These are phyloP conservation scores for Sebastolobus alascanus DNA, from an alignment of 2,797 vertebrate species.

Conservation along the genomic window DNA sequence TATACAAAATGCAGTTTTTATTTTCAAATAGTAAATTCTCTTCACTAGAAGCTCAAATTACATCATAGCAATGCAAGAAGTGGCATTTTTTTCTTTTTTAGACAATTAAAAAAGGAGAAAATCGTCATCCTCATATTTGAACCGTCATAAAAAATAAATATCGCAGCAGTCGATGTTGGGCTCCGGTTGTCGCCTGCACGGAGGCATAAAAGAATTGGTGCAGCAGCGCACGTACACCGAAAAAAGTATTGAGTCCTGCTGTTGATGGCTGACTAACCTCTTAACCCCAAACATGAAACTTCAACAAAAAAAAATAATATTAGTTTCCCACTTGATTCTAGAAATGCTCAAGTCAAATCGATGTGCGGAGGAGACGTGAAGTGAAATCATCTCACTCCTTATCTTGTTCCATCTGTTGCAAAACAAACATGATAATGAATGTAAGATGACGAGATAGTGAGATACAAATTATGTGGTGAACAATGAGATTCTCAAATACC, in stretches of 20 bases:
- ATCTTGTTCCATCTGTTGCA: background rate
- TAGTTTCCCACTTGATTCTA: background rate
- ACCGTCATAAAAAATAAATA: too few relatives aligned
- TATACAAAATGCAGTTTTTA: too few relatives aligned
- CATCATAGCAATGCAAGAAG: too few relatives aligned
- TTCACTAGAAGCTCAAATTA: too few relatives aligned
- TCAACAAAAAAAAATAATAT: background rate
- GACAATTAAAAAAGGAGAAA: too few relatives aligned
- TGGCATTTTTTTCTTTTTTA: too few relatives aligned
- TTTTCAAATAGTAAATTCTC: too few relatives aligned
- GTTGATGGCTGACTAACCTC: conserved; percentile 6
- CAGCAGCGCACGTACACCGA: background rate
- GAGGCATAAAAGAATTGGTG: background rate
- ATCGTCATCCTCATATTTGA: too few relatives aligned
- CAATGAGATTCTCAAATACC: background rate
- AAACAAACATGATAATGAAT: conserved; percentile 24
- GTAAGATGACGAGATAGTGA: conserved; percentile 21
- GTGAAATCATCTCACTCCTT: background rate
- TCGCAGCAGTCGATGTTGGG: too few relatives aligned
- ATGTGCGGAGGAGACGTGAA: background rate
- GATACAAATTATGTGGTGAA: conserved; percentile 5
- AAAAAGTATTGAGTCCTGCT: background rate
- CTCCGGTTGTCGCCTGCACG: too few relatives aligned
- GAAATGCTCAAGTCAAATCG: background rate
- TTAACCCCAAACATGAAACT: conserved; percentile 4